Evolutionary conservation across 35 echinoderm and acorn worm species (phyloP).

Genomic region (Acanthaster planci): DNA sequence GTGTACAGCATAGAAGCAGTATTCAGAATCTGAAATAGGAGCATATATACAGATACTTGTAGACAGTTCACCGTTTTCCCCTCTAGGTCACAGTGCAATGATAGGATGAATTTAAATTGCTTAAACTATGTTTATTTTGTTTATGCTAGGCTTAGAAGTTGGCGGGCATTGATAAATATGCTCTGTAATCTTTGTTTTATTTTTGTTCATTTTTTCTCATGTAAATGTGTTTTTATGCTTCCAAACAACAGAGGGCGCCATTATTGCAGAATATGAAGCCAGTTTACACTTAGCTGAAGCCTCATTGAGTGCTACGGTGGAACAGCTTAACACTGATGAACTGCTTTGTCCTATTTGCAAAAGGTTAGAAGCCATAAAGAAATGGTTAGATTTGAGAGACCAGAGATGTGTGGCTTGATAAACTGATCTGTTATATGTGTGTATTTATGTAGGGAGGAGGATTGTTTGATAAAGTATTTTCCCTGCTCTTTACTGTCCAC

Average conservation of each 20-base stretch:
- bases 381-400: not conserved
- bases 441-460: not conserved
- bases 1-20: too few species aligned
- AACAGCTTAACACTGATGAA: slow-evolving; percentile 33
- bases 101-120: too few species aligned
- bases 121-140: too few species aligned
- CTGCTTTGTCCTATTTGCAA: slow-evolving; percentile 40
- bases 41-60: too few species aligned
- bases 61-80: too few species aligned
- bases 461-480: not conserved
- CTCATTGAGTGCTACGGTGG: slow-evolving; percentile 46
- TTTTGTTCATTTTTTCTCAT: not conserved
- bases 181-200: not conserved
- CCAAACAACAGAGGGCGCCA: slow-evolving; percentile 14
- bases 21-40: too few species aligned
- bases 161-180: too few species aligned
- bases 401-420: not conserved
- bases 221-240: not conserved
- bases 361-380: slow-evolving; percentile 21
- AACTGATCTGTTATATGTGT: too few species aligned
- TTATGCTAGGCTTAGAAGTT: too few species aligned
- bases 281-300: slow-evolving; percentile 42
- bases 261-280: slow-evolving; percentile 47
- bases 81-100: too few species aligned
- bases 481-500: not conserved